Conservation (phyloP, 2,797 vertebrate species). For the Rhinichthys osculus region DNA sequence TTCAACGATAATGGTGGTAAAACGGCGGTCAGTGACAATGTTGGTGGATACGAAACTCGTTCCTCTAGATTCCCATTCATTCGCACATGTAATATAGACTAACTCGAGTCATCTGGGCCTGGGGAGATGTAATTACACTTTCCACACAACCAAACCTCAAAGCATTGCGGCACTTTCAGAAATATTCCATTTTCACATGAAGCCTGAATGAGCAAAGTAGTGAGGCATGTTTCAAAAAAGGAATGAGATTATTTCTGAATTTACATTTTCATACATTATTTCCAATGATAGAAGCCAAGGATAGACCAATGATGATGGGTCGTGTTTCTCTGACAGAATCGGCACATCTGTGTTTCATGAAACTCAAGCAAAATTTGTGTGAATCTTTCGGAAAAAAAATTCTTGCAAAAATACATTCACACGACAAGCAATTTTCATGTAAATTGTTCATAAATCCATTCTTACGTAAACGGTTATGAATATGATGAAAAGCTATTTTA, state of each 20-base stretch:
- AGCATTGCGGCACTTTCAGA: constrained; percentile 14
- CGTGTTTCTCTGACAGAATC: neutral
- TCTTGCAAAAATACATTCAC: neutral
- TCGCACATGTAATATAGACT: constrained; percentile 11
- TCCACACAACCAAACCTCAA: constrained; percentile 20
- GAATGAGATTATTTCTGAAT: constrained; percentile 22
- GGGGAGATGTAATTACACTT: constrained; percentile 43
- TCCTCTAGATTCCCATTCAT: neutral
- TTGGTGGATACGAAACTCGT: constrained; percentile 16
- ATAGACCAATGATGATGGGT: neutral
- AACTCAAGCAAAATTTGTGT: neutral
- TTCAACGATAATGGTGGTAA: neutral
- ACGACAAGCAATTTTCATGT: neutral
- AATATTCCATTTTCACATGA: constrained; percentile 7
- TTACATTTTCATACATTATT: constrained; percentile 14
- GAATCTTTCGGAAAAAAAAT: neutral
- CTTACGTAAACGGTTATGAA: neutral
- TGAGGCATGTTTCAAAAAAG: constrained; percentile 10
- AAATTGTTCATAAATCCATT: neutral
- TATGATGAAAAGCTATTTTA: neutral
- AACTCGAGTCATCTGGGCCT: constrained; percentile 23
- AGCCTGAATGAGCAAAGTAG: constrained; percentile 34
- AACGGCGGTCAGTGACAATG: neutral
- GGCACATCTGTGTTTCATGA: neutral
- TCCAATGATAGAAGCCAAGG: neutral